Evolutionary conservation across 2,797 vertebrate genomes (phyloP).

Genomic region (Bradypodion ventrale): DNA sequence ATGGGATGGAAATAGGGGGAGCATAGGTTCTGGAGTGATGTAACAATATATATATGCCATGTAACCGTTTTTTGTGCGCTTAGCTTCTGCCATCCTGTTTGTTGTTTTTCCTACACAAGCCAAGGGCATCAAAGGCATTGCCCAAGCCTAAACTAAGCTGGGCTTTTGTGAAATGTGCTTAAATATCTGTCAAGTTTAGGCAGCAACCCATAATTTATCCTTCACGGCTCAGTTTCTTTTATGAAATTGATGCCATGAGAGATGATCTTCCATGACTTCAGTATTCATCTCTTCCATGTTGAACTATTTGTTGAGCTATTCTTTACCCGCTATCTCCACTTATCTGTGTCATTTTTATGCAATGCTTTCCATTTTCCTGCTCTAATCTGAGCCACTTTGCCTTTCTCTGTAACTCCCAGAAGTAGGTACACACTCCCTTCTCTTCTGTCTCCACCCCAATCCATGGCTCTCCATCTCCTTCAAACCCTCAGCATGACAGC

Average conservation of each 20-base stretch:
- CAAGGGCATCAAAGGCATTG: neutral
- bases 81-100: too few species aligned
- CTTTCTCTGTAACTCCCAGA: neutral
- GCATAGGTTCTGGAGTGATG: too few species aligned
- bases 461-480: neutral
- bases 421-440: neutral
- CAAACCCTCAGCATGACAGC: neutral
- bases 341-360: slow-evolving; percentile 20
- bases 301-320: slow-evolving; percentile 23
- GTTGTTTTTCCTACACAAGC: too few species aligned
- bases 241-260: neutral
- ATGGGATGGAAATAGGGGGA: too few species aligned
- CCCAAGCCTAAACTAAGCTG: neutral
- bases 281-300: slow-evolving; percentile 21
- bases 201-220: slow-evolving; percentile 20
- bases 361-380: neutral
- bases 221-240: slow-evolving; percentile 20
- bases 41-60: too few species aligned
- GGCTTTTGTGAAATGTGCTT: neutral
- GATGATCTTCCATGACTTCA: slow-evolving; percentile 14
- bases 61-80: too few species aligned
- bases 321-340: slow-evolving; percentile 18
- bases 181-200: slow-evolving; percentile 10
- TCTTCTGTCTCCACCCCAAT: too few species aligned
- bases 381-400: neutral